phyloP scores from a whole-genome alignment of 1,140 invertebrate genomes.

The Zaprionus africanus region DNA sequence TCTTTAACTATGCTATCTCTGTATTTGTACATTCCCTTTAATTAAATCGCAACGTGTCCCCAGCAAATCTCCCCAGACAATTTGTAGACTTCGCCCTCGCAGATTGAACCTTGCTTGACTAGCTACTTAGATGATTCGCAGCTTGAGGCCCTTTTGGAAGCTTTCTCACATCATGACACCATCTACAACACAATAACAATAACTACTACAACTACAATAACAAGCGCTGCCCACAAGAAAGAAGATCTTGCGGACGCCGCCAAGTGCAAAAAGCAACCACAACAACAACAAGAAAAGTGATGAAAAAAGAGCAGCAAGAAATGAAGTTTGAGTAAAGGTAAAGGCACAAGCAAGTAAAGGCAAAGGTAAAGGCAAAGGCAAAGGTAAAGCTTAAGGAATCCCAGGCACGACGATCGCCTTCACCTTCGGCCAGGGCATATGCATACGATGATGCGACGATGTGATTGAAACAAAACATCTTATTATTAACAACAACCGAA shows the following conservation, averaged over 20 bases:
- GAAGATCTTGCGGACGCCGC: slow-evolving; percentile 36
- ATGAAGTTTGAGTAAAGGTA: slow-evolving; percentile 9
- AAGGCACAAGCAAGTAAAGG: slow-evolving; percentile 13
- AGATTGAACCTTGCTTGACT: slow-evolving; percentile 34
- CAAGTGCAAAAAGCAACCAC: slow-evolving; percentile 36
- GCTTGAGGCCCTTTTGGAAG: slow-evolving; percentile 3
- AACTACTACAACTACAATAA: slow-evolving; percentile 18
- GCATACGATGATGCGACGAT: slow-evolving; percentile 72
- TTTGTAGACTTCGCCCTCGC: slow-evolving; percentile 4
- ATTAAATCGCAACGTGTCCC: neutral
- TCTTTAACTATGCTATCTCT: neutral
- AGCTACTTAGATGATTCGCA: slow-evolving; percentile 7
- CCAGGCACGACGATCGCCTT: slow-evolving; percentile 34
- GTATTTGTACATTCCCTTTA: neutral
- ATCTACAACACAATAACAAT: slow-evolving; percentile 40
- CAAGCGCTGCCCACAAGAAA: slow-evolving; percentile 42
- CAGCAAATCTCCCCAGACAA: neutral
- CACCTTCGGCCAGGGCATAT: slow-evolving; percentile 46
- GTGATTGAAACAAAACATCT: slow-evolving; percentile 83
- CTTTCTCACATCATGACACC: slow-evolving; percentile 67
- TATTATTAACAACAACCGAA: slow-evolving; percentile 74
- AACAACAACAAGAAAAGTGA: slow-evolving; percentile 37
- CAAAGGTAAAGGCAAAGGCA: slow-evolving; percentile 16
- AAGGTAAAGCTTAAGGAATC: slow-evolving; percentile 24
- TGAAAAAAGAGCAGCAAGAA: slow-evolving; percentile 38